Base-by-base conservation (phyloP, 92 coral and sea anemone genomes). In the Actinernus sp. region DNA sequence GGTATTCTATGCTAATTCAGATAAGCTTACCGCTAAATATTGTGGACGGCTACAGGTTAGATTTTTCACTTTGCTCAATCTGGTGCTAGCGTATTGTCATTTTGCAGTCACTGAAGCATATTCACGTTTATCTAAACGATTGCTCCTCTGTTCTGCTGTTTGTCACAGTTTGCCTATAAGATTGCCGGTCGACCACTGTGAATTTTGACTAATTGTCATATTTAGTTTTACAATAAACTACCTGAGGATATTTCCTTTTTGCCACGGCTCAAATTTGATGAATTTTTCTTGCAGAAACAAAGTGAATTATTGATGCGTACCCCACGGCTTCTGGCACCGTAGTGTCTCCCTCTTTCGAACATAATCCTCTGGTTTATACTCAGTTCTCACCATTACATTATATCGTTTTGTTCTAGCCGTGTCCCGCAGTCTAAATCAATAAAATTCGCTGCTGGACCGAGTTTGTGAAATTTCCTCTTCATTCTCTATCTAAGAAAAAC, bases 311-410 rank as follows among this genome's bases (percentile, higher is more conserved):
- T 75, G 66, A 89, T 61, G 29, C 81, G 81, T 37, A 50, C 82
- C 96, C 96, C 67, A 85, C 55, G 43, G 96, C 3, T 45, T 63
- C 23, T 11, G 96, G 96, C 96, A 78, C 96, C 96, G 31, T 72
- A 55, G 29, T 55, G 91, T 56, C 92, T 72, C 62, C 73, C 39
- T 21, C 45, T 58, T 41, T 31, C 48, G 57, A 44, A 36, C 45
- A 49, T 85, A 67, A n/a, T n/a, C n/a, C n/a, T n/a, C n/a, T n/a
- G 30, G 30, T 25, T 3, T 31, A 79, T 81, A 64, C 70, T 66
- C 64, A 76, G 57, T 70, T 61, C 28, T 45, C 10, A 33, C 56
- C 46, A 61, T 55, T 73, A 61, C 74, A 50, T 67, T 80, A 81
- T 39, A 52, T 40, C 55, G 74, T 74, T 86, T 86, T 44, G 73